Percentiles rank a stretch among this genome's conserved stretches.
phyloP scores from a whole-genome alignment of 2,113 vertebrate genomes.

The Siphamia tubifer region DNA sequence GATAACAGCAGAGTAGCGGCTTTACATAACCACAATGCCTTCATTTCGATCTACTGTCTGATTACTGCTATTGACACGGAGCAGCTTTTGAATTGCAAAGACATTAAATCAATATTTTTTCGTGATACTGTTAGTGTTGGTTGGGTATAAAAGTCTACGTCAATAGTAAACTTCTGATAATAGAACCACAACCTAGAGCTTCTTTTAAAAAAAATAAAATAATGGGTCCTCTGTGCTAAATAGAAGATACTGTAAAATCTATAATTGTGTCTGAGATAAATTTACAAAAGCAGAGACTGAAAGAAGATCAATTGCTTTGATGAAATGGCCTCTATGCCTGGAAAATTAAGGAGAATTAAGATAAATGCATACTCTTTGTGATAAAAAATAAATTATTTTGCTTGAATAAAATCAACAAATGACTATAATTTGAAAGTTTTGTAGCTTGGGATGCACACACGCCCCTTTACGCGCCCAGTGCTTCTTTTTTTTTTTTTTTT shows the following conservation, averaged over 20 bases:
- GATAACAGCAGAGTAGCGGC: not conserved
- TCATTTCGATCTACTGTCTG: not conserved
- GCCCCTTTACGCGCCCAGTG: not conserved
- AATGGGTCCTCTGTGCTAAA: not conserved
- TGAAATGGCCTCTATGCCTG: not conserved
- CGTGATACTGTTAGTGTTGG: constrained; percentile 1
- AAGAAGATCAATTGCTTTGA: not conserved
- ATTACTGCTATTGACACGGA: not conserved
- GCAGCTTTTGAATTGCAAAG: constrained; percentile 21
- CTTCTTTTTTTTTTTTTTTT: not conserved
- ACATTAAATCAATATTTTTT: constrained; percentile 32
- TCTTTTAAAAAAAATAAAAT: not conserved
- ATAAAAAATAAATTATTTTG: not conserved
- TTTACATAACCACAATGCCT: not conserved
- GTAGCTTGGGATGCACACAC: not conserved
- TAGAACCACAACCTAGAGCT: not conserved
- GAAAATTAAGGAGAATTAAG: not conserved
- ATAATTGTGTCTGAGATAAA: not conserved
- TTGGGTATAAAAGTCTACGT: not conserved
- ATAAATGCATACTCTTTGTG: not conserved
- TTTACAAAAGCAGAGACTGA: not conserved
- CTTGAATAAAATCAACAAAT: not conserved
- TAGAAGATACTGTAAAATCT: not conserved
- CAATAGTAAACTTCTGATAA: constrained; percentile 28
- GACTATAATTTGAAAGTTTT: not conserved